phyloP scores from a whole-genome alignment of 1,140 invertebrate species.

The Cherax quadricarinatus region DNA sequence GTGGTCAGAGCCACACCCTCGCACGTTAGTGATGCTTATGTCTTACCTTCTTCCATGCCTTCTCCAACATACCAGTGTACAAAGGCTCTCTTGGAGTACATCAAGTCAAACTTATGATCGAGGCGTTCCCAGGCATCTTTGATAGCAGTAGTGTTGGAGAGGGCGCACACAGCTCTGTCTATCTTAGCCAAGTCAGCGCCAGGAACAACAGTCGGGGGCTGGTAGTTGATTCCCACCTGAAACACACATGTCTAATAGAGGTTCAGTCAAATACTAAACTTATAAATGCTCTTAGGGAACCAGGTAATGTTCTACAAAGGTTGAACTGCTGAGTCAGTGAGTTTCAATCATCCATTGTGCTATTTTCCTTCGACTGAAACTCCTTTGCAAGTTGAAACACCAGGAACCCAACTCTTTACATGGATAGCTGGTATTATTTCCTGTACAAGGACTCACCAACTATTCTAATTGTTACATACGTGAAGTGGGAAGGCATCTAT shows the following conservation, averaged over 20 bases:
- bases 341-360: too few species aligned
- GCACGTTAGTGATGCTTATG: neutral
- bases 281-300: neutral
- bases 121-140: conserved; percentile 87
- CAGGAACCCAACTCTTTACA: too few species aligned
- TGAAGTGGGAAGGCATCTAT: too few species aligned
- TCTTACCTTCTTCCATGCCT: conserved; percentile 86
- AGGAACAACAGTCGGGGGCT: conserved; percentile 81
- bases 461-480: too few species aligned
- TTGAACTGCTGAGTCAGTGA: too few species aligned
- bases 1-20: too few species aligned
- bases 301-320: too few species aligned
- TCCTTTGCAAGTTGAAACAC: too few species aligned
- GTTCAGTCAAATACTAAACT: neutral
- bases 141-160: conserved; percentile 90
- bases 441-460: too few species aligned
- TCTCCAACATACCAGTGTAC: conserved; percentile 86
- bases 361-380: too few species aligned
- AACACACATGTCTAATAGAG: neutral
- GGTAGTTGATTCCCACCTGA: conserved; percentile 86
- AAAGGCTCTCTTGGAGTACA: conserved; percentile 84
- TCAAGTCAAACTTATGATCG: conserved; percentile 90
- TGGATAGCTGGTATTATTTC: too few species aligned
- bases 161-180: conserved; percentile 84
- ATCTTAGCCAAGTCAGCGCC: conserved; percentile 82